Evolutionary conservation across 2,888 invertebrate species (phyloP), one percentile per base, ranked within the genome.

Genomic region (Ophioninae sp.): DNA sequence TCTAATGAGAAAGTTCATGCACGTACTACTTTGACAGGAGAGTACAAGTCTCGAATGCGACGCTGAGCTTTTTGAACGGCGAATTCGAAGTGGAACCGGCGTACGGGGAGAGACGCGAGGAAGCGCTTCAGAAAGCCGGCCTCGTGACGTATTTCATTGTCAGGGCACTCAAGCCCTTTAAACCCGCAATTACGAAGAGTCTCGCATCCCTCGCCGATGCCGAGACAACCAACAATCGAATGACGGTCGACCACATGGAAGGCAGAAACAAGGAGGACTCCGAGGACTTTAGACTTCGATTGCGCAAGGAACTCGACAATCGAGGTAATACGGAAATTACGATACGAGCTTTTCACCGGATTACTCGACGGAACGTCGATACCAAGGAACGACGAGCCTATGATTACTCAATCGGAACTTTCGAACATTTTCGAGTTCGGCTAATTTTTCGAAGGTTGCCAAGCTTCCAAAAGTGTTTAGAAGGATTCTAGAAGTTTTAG

Each of bases 61-160:
- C 99, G 1, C 94, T 97, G 90, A 95, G 96, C 88, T 98, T 96
- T 93, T 94, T 99, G 87, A 96, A 96, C 91, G 96, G 96, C 58
- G 98, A 98, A 93, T 99, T 99, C 92, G 98, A 98, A 93, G 97
- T 98, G 87, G 98, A 98, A 91, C 96, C 97, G 3, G 98, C 97
- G 0, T 96, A 95, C 91, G 98, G 98, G 0, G 98, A 98, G 92
- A 96, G 96, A 86, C 95, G 98, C n/a, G 98, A 99, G 92, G 98
- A 98, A 93, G 96, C 97, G 88, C 94, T 98, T 79, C 95, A 97
- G 71, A 96, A 96, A 91, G 97, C 98, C 6, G 97, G 98, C 82
- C 95, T 98, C 89, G 97, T 97, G 93, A 98, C 98, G 5, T 98
- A 96, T 94, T 98, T 98, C 93, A 98, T 99, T 88, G 96, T 96